Percentiles rank a stretch among this genome's conserved stretches.
phyloP scores from a whole-genome alignment of 2,797 vertebrate species.

The Meriones psammophilus region DNA sequence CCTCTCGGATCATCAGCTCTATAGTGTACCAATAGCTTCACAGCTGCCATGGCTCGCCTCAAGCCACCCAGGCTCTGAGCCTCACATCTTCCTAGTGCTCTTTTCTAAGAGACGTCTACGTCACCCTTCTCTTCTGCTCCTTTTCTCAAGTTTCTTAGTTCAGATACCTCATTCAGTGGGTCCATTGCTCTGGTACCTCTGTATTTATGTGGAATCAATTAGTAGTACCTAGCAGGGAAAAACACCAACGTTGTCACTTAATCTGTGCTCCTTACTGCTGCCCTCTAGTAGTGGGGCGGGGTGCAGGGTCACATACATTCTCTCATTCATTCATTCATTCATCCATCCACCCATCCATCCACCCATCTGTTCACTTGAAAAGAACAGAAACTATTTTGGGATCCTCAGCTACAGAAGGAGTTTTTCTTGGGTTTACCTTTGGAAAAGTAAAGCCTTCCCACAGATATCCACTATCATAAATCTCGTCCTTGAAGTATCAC shows the following conservation, averaged over 20 bases:
- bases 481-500: neutral
- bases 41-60: rapidly evolving
- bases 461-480: neutral
- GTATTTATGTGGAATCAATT: neutral
- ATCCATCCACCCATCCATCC: neutral
- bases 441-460: neutral
- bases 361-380: neutral
- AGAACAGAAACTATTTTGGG: neutral
- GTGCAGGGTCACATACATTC: neutral
- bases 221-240: neutral
- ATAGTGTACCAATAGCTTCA: too few species aligned
- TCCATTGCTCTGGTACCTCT: neutral
- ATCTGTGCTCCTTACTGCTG: neutral
- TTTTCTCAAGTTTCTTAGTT: neutral
- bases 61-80: neutral
- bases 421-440: neutral
- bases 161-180: neutral
- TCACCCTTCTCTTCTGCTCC: neutral
- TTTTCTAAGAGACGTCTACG: neutral
- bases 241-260: neutral
- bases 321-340: neutral
- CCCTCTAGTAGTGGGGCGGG: neutral
- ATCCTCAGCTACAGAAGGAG: neutral
- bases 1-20: neutral
- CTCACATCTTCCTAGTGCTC: neutral